Evolutionary conservation across 2,113 vertebrate genomes (phyloP).

Genomic region (Aplodontia rufa): DNA sequence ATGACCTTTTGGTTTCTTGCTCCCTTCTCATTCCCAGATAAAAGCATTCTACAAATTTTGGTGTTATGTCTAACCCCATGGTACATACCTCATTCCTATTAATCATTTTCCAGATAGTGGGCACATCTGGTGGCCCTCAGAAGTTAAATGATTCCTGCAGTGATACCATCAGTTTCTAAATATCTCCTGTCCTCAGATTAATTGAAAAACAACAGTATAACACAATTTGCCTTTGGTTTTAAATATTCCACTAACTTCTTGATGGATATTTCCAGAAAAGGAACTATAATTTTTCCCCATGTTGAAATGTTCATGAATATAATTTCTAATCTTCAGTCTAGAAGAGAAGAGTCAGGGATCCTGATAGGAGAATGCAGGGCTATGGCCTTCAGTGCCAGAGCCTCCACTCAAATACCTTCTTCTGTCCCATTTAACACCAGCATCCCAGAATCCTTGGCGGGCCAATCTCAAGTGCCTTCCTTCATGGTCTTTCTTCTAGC

Average conservation of each 20-base stretch:
- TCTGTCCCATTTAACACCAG: background rate
- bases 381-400: background rate
- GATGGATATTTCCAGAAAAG: conserved; percentile 57
- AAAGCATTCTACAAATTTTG: background rate
- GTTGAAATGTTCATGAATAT: conserved; percentile 52
- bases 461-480: conserved; percentile 18
- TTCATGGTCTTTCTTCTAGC: background rate
- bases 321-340: conserved; percentile 46
- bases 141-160: background rate
- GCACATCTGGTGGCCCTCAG: background rate
- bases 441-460: background rate
- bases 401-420: background rate
- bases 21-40: conserved; percentile 2
- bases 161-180: conserved; percentile 3
- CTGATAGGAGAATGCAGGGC: background rate
- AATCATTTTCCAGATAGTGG: background rate
- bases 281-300: conserved; percentile 15
- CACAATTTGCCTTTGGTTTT: conserved; percentile 75
- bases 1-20: conserved; percentile 34
- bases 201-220: conserved; percentile 37
- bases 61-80: background rate
- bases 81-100: background rate
- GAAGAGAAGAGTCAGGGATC: conserved; percentile 42
- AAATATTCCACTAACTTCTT: conserved; percentile 57
- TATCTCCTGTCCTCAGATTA: conserved; percentile 10